These are phyloP conservation scores for Hyphantria cunea DNA, from an alignment of 1,140 invertebrate species.

Conservation along the genomic window DNA sequence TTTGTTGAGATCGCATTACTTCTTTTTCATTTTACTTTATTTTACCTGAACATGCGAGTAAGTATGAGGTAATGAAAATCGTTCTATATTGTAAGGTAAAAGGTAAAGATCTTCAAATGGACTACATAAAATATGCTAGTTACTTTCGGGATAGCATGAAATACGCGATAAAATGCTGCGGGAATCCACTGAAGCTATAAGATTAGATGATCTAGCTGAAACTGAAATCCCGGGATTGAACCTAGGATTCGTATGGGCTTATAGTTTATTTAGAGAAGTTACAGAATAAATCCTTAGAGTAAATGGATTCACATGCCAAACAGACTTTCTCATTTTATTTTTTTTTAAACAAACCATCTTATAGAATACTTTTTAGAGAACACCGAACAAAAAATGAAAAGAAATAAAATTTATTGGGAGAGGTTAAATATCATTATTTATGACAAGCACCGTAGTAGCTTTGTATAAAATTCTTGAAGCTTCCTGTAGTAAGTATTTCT, in stretches of 20 bases:
- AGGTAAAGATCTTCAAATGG: not conserved
- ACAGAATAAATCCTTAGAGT: not conserved
- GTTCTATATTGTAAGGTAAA: too few relatives aligned
- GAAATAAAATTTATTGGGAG: conserved; percentile 16
- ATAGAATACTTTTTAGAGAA: too few relatives aligned
- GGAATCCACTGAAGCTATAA: not conserved
- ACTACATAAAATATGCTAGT: not conserved
- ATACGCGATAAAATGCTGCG: not conserved
- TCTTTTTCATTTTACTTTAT: too few relatives aligned
- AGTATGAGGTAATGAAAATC: too few relatives aligned
- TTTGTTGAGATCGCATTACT: too few relatives aligned
- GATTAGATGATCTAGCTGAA: conserved; percentile 4
- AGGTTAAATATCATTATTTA: conserved; percentile 19
- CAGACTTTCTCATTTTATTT: not conserved
- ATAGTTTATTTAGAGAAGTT: conserved; percentile 2
- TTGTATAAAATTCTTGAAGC: conserved; percentile 5
- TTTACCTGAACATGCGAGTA: too few relatives aligned
- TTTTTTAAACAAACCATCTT: not conserved
- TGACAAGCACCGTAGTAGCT: conserved; percentile 12
- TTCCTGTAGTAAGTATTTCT: not conserved
- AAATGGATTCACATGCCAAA: conserved; percentile 14
- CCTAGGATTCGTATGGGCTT: conserved; percentile 6
- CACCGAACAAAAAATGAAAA: too few relatives aligned
- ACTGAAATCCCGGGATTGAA: not conserved
- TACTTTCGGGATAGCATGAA: not conserved